A percentile compares a stretch with the other conserved stretches of the same genome.
Conservation (phyloP, 2,888 invertebrate species). For the Camponotus fellah region DNA sequence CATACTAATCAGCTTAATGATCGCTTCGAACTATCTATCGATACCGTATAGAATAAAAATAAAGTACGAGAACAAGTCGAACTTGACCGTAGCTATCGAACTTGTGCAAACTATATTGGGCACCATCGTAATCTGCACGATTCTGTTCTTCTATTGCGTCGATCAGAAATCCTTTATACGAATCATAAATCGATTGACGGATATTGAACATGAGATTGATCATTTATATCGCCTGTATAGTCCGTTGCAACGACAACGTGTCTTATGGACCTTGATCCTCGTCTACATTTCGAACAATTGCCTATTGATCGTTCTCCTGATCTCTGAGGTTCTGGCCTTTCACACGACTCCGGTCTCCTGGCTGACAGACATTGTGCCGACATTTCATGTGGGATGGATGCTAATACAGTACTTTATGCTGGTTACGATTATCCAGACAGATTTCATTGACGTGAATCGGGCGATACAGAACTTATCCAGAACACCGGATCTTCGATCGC, state of each 20-base stretch:
- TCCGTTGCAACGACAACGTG: conserved; percentile 16
- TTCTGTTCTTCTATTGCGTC: conserved; percentile 53
- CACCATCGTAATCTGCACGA: conserved; percentile 12
- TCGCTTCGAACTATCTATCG: conserved; percentile 24
- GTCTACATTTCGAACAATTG: background rate
- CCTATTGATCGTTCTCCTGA: background rate
- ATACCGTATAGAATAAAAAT: background rate
- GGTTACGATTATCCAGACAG: conserved; percentile 42
- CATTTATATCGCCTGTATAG: background rate
- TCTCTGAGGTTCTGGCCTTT: conserved; percentile 22
- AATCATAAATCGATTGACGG: conserved; percentile 51
- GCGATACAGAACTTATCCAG: conserved; percentile 16
- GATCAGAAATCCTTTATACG: conserved; percentile 56
- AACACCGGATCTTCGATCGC: background rate
- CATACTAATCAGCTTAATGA: conserved; percentile 21
- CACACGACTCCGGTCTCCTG: background rate
- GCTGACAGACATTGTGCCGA: conserved; percentile 47
- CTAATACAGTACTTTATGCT: conserved; percentile 66
- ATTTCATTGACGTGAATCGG: conserved; percentile 63
- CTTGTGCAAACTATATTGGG: conserved; percentile 41
- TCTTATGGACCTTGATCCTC: background rate
- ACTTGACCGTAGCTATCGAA: conserved; percentile 51
- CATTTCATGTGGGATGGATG: conserved; percentile 50
- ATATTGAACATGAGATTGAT: conserved; percentile 17
- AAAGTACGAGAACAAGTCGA: conserved; percentile 48